phyloP scores from a whole-genome alignment of 2,797 vertebrate genomes.

The Falco rusticolus region DNA sequence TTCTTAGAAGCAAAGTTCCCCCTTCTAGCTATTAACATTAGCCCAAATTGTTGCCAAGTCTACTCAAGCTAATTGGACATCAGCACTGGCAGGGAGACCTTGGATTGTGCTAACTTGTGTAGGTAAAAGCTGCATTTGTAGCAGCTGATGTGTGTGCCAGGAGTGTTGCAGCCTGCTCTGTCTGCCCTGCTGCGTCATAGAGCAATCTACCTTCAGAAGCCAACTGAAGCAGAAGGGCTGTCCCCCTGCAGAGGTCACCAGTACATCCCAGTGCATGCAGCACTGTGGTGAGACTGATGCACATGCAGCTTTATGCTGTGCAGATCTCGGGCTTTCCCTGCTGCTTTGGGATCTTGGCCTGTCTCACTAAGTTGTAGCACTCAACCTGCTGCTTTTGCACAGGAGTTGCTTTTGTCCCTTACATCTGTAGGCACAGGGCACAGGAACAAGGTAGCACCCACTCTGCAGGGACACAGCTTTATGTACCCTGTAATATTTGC shows the following conservation, averaged over 20 bases:
- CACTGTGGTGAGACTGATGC: not conserved
- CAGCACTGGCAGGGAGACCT: not conserved
- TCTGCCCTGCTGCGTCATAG: fast-evolving
- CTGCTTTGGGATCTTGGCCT: not conserved
- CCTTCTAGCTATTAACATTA: not conserved
- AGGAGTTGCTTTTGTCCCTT: not conserved
- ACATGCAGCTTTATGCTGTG: not conserved
- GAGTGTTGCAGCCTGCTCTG: not conserved
- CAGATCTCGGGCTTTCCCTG: not conserved
- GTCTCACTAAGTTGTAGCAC: not conserved
- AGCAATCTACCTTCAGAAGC: not conserved
- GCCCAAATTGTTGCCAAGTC: not conserved
- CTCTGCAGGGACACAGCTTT: not conserved
- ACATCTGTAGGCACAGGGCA: not conserved
- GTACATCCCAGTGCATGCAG: not conserved
- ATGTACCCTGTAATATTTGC: not conserved
- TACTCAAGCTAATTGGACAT: not conserved
- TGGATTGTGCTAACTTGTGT: not conserved
- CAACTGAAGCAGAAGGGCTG: not conserved
- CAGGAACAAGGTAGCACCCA: not conserved
- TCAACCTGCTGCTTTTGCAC: not conserved
- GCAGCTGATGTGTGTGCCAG: fast-evolving
- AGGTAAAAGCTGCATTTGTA: not conserved
- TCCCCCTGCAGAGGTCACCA: not conserved
- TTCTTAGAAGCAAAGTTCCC: not conserved